A percentile compares a stretch with the other conserved stretches of the same genome.
Evolutionary conservation across 2,888 invertebrate genomes (phyloP).

Genomic region (Pyrocoelia pectoralis): DNA sequence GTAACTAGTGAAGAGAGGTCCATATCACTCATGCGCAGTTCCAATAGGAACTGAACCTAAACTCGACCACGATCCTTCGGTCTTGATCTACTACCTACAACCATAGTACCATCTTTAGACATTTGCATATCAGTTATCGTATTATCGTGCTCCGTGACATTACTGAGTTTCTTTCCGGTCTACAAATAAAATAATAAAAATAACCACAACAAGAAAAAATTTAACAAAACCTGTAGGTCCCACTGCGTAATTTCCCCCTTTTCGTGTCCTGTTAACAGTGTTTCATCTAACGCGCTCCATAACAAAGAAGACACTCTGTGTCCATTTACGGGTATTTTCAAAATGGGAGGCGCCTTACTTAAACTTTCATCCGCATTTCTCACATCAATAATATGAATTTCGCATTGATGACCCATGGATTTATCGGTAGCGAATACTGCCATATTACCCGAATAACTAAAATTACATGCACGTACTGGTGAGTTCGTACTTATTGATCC

Average conservation of each 20-base stretch:
- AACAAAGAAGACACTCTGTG: constrained; percentile 91
- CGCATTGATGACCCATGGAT: constrained; percentile 89
- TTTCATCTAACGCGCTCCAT: constrained; percentile 95
- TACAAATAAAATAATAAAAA: constrained; percentile 55
- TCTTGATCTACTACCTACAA: too few species aligned
- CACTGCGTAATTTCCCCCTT: constrained; percentile 92
- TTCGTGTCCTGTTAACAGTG: constrained; percentile 92
- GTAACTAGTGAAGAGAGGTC: too few species aligned
- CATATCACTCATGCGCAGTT: too few species aligned
- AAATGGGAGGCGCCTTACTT: constrained; percentile 74
- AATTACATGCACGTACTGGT: constrained; percentile 90
- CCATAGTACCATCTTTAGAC: constrained; percentile 91
- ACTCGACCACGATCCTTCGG: too few species aligned
- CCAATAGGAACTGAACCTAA: too few species aligned
- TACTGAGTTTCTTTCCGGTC: constrained; percentile 83
- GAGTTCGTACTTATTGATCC: constrained; percentile 83
- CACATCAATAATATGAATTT: constrained; percentile 87
- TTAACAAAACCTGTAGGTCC: constrained; percentile 78
- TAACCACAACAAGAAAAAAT: too few species aligned
- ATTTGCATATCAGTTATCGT: constrained; percentile 97
- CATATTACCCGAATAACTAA: constrained; percentile 92
- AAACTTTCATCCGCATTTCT: constrained; percentile 77
- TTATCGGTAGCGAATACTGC: constrained; percentile 94
- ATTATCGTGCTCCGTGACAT: constrained; percentile 82
- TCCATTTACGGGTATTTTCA: constrained; percentile 80